These are phyloP conservation scores for Melangyna quadrimaculata DNA, from an alignment of 2,888 invertebrate species.

Conservation along the genomic window DNA sequence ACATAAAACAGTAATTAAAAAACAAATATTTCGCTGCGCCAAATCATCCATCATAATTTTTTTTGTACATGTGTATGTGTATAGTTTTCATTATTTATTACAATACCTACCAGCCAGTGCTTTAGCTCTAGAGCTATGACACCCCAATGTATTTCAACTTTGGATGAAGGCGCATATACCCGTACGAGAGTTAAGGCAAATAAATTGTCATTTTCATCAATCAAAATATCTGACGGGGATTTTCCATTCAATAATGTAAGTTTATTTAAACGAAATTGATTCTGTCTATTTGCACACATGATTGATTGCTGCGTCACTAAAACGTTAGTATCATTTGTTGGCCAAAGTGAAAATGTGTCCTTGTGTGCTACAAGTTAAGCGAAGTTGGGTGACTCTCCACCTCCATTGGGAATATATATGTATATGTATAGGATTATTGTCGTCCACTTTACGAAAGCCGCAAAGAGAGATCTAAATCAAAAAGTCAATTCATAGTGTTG, in stretches of 20 bases:
- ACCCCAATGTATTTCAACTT: background rate
- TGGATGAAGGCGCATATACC: background rate
- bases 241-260: slow-evolving; percentile 72
- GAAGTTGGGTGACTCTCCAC: background rate
- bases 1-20: slow-evolving; percentile 13
- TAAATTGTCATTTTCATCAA: slow-evolving; percentile 72
- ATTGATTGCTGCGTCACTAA: slow-evolving; percentile 59
- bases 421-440: slow-evolving; percentile 41
- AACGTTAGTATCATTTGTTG: slow-evolving; percentile 30
- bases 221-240: slow-evolving; percentile 70
- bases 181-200: slow-evolving; percentile 62
- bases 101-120: slow-evolving; percentile 19
- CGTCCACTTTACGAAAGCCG: slow-evolving; percentile 23
- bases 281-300: slow-evolving; percentile 71
- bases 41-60: slow-evolving; percentile 56
- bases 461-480: slow-evolving; percentile 57
- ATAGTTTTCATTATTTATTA: slow-evolving; percentile 25
- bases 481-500: slow-evolving; percentile 59
- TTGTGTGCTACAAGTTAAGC: background rate
- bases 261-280: slow-evolving; percentile 72
- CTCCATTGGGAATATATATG: background rate
- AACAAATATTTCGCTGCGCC: slow-evolving; percentile 31
- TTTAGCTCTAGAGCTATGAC: background rate
- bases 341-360: slow-evolving; percentile 20
- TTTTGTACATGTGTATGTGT: background rate